A percentile compares a stretch with the other conserved stretches of the same genome.
Evolutionary conservation across 2,888 invertebrate species (phyloP).

Genomic region (Sesia apiformis): DNA sequence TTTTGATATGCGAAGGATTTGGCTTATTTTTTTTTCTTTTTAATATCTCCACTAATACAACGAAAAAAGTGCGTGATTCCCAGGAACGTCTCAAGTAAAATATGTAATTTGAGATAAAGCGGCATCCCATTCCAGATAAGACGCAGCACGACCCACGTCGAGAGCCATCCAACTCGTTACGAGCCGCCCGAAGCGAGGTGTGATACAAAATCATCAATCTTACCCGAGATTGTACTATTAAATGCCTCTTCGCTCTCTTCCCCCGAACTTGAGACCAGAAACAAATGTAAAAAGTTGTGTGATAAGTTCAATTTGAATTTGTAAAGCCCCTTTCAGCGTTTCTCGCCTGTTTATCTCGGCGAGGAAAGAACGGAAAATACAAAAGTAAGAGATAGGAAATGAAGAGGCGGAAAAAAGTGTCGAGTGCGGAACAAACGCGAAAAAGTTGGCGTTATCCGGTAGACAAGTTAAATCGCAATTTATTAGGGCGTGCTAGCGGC

Average conservation of each 20-base stretch:
- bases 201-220: conserved; percentile 76
- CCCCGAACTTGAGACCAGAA: conserved; percentile 71
- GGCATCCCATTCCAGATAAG: conserved; percentile 72
- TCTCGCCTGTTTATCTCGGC: conserved; percentile 73
- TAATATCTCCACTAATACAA: too few species aligned
- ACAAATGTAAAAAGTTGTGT: conserved; percentile 76
- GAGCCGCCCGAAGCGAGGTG: conserved; percentile 73
- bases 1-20: too few species aligned
- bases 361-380: conserved; percentile 70
- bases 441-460: conserved; percentile 73
- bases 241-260: conserved; percentile 72
- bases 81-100: conserved; percentile 65
- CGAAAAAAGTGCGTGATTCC: conserved; percentile 42
- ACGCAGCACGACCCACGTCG: conserved; percentile 68
- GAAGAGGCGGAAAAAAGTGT: conserved; percentile 75
- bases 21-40: too few species aligned
- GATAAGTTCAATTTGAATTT: conserved; percentile 76
- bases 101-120: conserved; percentile 74
- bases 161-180: conserved; percentile 68
- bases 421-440: conserved; percentile 71
- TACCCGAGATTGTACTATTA: conserved; percentile 73
- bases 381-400: conserved; percentile 76
- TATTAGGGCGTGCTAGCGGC: conserved; percentile 69
- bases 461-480: conserved; percentile 75
- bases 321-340: conserved; percentile 75